Base-by-base conservation (phyloP, 2,113 vertebrate species). In the Calonectris borealis region DNA sequence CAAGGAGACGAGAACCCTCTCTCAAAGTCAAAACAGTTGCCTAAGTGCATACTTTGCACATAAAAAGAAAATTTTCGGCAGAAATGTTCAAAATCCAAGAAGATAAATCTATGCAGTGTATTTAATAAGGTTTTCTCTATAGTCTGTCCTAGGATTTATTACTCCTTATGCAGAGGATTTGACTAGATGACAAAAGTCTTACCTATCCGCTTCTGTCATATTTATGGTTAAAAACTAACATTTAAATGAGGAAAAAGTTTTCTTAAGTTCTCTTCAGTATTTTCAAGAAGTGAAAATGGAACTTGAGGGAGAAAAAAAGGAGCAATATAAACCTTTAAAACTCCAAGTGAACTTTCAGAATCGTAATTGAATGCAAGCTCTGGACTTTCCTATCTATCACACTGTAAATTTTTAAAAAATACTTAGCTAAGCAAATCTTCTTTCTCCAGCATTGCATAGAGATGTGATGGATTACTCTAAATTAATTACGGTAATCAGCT, bases 401-500 rank as follows among this genome's bases (percentile, higher is more conserved):
- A n/a, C 81, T 88, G 31, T 95, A 96, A 93, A 88, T 87, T 88
- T 29, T 0, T 0, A 20, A 40, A 51, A 95, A 87, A 80, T 9
- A 75, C 34, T 44, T 65, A 83, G 44, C 64, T 89, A 92, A 94
- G 88, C 77, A 94, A 70, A 10, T 92, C 87, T 82, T 88, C 55
- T 79, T 92, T 92, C 61, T 95, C 36, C 48, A 78, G 46, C 48
- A 52, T 22, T 87, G 60, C 38, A 38, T 71, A 83, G n/a, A 77
- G 78, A 91, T 93, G 88, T 90, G 94, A 96, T 93, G 64, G 58
- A 94, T 94, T 96, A 49, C 62, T 90, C 18, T 72, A 82, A 83
- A 91, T 75, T 92, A 96, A 93, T 84, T 94, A 54, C 46, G 69
- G 46, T 95, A 96, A 96, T 97, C 90, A 95, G 51, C 54, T 82